Conservation (phyloP, 2,797 vertebrate genomes). For the Chloroceryle amazona region DNA sequence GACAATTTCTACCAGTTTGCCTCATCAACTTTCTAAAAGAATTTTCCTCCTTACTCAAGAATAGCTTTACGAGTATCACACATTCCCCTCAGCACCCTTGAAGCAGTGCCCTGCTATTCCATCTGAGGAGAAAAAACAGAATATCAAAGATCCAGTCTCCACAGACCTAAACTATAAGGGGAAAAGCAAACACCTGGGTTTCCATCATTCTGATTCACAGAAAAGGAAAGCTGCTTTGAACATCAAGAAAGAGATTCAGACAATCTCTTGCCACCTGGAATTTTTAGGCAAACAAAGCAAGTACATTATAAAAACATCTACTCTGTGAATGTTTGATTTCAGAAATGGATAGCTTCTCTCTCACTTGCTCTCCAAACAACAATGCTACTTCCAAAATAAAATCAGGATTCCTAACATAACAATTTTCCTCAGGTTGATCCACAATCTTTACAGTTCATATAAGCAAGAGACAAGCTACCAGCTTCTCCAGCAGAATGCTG, state of each 20-base stretch:
- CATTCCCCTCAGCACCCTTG: not conserved
- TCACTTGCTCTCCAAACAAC: not conserved
- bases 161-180: not conserved
- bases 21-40: not conserved
- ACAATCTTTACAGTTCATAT: not conserved
- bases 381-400: not conserved
- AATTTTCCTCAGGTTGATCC: not conserved
- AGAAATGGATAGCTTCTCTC: not conserved
- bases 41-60: not conserved
- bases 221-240: not conserved
- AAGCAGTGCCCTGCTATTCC: not conserved
- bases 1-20: not conserved
- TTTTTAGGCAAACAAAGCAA: accelerated
- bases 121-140: not conserved
- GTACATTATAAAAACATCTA: not conserved
- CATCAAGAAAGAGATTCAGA: not conserved
- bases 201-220: not conserved
- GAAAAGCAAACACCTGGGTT: not conserved
- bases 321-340: not conserved
- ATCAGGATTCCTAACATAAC: not conserved
- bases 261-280: not conserved
- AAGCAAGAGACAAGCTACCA: not conserved
- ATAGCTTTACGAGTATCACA: not conserved
- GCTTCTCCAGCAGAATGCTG: too few relatives aligned
- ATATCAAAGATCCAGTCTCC: not conserved